Evolutionary conservation across 2,797 vertebrate species (phyloP).

Genomic region (Hypotaenidia philippensis): DNA sequence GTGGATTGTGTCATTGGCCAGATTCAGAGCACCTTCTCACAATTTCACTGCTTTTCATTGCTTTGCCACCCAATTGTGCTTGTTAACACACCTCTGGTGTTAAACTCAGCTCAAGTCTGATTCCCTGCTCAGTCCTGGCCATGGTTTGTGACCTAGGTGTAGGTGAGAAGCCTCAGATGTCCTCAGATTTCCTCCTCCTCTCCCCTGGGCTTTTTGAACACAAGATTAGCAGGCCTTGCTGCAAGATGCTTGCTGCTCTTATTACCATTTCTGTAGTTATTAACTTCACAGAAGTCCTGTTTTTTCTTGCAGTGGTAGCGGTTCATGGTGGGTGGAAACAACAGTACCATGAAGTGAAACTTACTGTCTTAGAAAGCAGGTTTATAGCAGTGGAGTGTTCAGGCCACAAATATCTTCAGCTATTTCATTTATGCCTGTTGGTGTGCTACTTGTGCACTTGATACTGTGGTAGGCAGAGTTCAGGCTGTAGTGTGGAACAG

Average conservation of each 20-base stretch:
- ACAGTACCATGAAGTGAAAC: not conserved
- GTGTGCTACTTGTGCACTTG: not conserved
- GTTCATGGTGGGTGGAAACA: not conserved
- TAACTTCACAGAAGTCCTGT: not conserved
- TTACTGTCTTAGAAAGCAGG: not conserved
- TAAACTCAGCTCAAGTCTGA: not conserved
- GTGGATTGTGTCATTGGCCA: not conserved
- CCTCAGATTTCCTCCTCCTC: accelerated
- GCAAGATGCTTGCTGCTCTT: not conserved
- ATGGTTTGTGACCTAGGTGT: not conserved
- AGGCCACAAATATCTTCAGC: not conserved
- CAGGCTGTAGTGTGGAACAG: not conserved
- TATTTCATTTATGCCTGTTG: not conserved
- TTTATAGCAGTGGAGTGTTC: not conserved
- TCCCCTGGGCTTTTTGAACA: not conserved
- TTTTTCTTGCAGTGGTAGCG: not conserved
- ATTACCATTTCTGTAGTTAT: not conserved
- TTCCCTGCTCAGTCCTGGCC: accelerated
- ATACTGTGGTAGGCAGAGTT: not conserved
- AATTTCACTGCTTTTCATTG: not conserved
- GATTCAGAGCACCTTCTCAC: not conserved
- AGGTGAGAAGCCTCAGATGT: not conserved
- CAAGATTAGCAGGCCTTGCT: not conserved
- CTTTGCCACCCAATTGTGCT: not conserved
- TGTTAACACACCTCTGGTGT: not conserved